Evolutionary conservation across 2,797 vertebrate genomes (phyloP), one percentile per base, ranked within the genome.

Genomic region (Xyrichtys novacula): DNA sequence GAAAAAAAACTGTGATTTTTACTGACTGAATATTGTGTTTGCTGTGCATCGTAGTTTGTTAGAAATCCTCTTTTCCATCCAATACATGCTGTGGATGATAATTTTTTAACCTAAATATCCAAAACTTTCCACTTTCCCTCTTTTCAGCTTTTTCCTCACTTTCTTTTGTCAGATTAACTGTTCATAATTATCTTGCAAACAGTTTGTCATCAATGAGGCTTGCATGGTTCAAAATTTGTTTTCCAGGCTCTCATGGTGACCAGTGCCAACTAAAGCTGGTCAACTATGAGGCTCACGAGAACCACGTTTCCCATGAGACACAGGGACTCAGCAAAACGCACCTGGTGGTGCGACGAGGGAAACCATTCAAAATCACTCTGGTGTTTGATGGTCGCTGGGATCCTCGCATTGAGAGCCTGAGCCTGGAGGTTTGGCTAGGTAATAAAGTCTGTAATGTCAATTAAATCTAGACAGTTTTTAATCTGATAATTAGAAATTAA

Each of bases 321-420:
- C 36, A 40, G 65, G 86, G 91, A 2, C 81, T 92, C 47, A 85
- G 86, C 56, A 4, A 50, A 16, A 68, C 38, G 1, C 65, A n/a
- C 8, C 81, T 92, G 85, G 90, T 91, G 70, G 78, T 92, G 26
- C 86, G 91, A 4, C 78, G 89, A 3, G 91, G 91, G 59, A 76
- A 81, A 61, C 77, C 87, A 0, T 93, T 93, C 71, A 89, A 80
- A 61, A 2, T 93, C 44, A 88, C 83, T 0, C 64, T 93, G 73
- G 6, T 71, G 48, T 91, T 90, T 29, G 12, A 16, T 9, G 8
- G 49, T 12, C 26, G 7, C 0, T 88, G 80, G 78, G 28, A 73
- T 15, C 79, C 64, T 20, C n/a, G 1, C 19, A 6, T 11, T 0
- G 76, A 88, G 34, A 36, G 1, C 2, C 72, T 90, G 46, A 36